phyloP scores from a whole-genome alignment of 1,140 invertebrate genomes.

The Hermatobates lingyangjiaoensis region DNA sequence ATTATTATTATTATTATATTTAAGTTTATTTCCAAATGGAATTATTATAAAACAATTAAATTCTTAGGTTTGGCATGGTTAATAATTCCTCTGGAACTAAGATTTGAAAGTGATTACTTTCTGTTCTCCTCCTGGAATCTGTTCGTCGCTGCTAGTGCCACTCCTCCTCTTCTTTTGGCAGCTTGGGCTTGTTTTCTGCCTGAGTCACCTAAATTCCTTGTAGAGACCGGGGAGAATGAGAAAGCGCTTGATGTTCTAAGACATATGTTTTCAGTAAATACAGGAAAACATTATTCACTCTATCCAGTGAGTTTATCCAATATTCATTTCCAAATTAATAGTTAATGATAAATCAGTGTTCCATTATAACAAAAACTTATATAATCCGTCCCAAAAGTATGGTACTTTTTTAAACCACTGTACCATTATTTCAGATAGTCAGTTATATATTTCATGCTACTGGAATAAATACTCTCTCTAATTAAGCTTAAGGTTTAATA shows the following conservation, averaged over 20 bases:
- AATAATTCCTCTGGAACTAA: constrained; percentile 42
- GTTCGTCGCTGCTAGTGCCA: constrained; percentile 44
- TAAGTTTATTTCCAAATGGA: too few relatives aligned
- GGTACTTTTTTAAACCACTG: too few relatives aligned
- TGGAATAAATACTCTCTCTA: too few relatives aligned
- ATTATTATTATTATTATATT: too few relatives aligned
- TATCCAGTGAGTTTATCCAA: constrained; percentile 39
- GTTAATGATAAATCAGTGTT: too few relatives aligned
- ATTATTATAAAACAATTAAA: too few relatives aligned
- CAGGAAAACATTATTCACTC: constrained; percentile 37
- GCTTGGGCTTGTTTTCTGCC: constrained; percentile 56
- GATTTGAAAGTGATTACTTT: constrained; percentile 31
- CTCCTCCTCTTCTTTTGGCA: constrained; percentile 37
- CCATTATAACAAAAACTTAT: too few relatives aligned
- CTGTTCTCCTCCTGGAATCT: constrained; percentile 55
- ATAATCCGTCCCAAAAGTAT: too few relatives aligned
- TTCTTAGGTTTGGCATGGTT: constrained; percentile 54
- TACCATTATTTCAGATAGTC: too few relatives aligned
- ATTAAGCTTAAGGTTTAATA: too few relatives aligned
- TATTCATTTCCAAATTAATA: too few relatives aligned
- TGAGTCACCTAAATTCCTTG: constrained; percentile 67
- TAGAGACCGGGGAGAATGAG: constrained; percentile 52
- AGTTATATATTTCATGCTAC: too few relatives aligned
- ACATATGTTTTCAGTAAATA: constrained; percentile 47
- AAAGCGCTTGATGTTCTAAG: constrained; percentile 46